Conservation (phyloP, 2,888 invertebrate species). For the Hipparchia semele region DNA sequence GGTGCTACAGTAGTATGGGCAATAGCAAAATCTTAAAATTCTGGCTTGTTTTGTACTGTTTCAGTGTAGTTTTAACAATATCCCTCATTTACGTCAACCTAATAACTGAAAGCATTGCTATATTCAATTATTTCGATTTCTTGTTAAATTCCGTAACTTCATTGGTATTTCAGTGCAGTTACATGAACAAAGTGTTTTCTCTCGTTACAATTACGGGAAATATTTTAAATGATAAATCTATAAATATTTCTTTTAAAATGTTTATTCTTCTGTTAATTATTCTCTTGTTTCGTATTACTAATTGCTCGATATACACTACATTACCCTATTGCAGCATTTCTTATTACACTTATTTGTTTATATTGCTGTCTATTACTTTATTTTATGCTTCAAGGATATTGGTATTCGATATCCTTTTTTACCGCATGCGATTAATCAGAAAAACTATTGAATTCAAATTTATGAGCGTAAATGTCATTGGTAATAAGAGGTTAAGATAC, state of each 20-base stretch:
- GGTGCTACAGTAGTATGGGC: background rate
- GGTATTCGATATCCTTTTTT: slow-evolving; percentile 2
- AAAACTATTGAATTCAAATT: slow-evolving; percentile 5
- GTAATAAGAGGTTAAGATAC: slow-evolving; percentile 1
- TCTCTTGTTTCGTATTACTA: background rate
- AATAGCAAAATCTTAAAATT: background rate
- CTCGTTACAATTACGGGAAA: slow-evolving; percentile 1
- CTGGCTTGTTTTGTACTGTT: background rate
- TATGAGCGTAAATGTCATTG: background rate
- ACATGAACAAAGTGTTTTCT: slow-evolving; percentile 1
- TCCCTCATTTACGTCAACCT: background rate
- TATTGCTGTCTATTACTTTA: background rate
- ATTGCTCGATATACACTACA: background rate
- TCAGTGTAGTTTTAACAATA: background rate
- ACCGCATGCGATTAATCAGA: slow-evolving; percentile 10
- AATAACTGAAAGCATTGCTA: background rate
- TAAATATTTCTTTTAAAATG: slow-evolving; percentile 1
- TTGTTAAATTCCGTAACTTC: background rate
- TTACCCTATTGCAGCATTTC: background rate
- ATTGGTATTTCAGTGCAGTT: background rate
- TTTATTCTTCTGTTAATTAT: background rate
- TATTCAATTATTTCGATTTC: slow-evolving; percentile 2
- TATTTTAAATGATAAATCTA: background rate
- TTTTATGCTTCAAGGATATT: slow-evolving; percentile 5
- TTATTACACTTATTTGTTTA: background rate